Conservation (phyloP, 2,888 invertebrate species). For the Stenchaetothrips biformis region DNA sequence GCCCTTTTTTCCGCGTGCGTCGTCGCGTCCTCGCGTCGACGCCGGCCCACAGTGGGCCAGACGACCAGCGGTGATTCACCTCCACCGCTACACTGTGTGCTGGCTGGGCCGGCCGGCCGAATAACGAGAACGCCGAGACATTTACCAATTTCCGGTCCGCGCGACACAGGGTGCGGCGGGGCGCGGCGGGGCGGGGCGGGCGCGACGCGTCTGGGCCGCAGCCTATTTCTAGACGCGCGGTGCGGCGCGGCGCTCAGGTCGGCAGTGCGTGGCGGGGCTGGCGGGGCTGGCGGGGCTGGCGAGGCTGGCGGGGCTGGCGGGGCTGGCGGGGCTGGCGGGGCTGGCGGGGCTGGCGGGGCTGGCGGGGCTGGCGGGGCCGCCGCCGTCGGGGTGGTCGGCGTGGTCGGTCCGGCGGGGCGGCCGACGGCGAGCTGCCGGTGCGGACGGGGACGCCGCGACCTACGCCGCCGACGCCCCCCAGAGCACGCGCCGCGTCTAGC, state of each 20-base stretch:
- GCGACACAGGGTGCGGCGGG: background rate
- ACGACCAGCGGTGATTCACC: too few species aligned
- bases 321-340: background rate
- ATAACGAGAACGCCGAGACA: background rate
- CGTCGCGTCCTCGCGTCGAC: too few species aligned
- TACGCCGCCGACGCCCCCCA: too few species aligned
- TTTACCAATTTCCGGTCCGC: constrained; percentile 18
- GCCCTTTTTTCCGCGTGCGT: too few species aligned
- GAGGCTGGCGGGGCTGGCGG: background rate
- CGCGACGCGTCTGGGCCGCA: too few species aligned
- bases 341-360: background rate
- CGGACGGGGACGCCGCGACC: too few species aligned
- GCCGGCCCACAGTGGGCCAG: too few species aligned
- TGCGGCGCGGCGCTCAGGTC: background rate
- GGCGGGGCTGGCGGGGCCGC: background rate
- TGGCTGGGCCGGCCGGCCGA: background rate
- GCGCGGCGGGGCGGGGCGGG: background rate
- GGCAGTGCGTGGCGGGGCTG: background rate
- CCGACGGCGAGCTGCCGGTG: too few species aligned
- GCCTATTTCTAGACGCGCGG: background rate
- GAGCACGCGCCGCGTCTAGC: too few species aligned
- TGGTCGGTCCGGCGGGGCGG: background rate
- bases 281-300: background rate
- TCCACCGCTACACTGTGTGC: too few species aligned
- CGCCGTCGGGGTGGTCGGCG: background rate